These are phyloP conservation scores for Eretmocerus hayati DNA, from an alignment of 2,888 invertebrate species.

Conservation along the genomic window DNA sequence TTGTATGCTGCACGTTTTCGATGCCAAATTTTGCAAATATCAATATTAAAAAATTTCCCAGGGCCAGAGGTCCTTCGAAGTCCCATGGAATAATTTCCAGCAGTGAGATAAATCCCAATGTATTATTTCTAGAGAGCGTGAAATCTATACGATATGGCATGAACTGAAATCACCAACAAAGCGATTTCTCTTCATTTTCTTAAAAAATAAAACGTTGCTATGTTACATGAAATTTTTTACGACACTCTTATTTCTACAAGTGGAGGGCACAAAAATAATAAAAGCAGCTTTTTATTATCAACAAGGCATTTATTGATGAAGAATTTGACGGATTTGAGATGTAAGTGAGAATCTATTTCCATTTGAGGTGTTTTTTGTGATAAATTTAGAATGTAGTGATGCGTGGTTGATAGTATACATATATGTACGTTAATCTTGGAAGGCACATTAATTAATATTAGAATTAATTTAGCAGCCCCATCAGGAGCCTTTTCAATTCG, in stretches of 20 bases:
- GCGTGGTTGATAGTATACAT: conserved; percentile 14
- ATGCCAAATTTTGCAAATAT: too few species aligned
- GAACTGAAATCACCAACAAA: too few species aligned
- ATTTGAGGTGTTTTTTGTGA: conserved; percentile 5
- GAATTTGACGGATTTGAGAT: conserved; percentile 6
- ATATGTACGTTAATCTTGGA: conserved; percentile 26
- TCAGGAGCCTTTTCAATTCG: conserved; percentile 43
- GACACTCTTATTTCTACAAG: conserved; percentile 9
- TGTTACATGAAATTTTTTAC: background rate
- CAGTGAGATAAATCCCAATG: too few species aligned
- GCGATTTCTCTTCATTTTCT: too few species aligned
- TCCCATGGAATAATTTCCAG: too few species aligned
- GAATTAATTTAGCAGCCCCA: conserved; percentile 41
- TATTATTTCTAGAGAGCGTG: too few species aligned
- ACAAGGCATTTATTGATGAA: conserved; percentile 10
- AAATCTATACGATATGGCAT: too few species aligned
- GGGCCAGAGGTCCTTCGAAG: too few species aligned
- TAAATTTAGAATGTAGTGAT: conserved; percentile 13
- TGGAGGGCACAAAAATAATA: background rate
- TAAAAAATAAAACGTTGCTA: background rate
- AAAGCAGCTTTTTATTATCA: background rate
- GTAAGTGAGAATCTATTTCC: conserved; percentile 8
- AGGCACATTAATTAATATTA: conserved; percentile 21
- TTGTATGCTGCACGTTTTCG: too few species aligned
- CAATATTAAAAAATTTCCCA: too few species aligned